Base-by-base conservation (phyloP, 2,888 invertebrate genomes). In the Tineola bisselliella region DNA sequence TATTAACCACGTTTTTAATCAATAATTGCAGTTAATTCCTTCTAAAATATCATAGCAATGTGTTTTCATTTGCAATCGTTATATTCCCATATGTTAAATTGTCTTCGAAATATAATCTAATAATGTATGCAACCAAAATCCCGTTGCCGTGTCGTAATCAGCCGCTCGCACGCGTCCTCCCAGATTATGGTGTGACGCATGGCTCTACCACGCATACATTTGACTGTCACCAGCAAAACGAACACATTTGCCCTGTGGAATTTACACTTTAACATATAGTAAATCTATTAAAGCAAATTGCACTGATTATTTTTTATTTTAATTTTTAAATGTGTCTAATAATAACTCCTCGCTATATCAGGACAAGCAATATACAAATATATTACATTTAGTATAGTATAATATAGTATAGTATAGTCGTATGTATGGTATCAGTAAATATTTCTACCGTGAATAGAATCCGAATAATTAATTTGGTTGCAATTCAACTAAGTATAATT, bases 161-260 rank as follows among this genome's bases (percentile, higher is more conserved):
- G 59, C 59, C 18, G 33, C 31, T 31, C 59, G 25, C 59, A 59
- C 11, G 56, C 19, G 38, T 48, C 48, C 15, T 3, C 18, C 25
- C 56, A 56, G 56, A 18, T 56, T 56, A 56, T 56, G 56, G 56
- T 18, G 56, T 56, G 56, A 56, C 56, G 30, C 56, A 56, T 56
- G 19, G 56, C 56, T 56, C n/a, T 30, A 8, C n/a, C 56, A 19
- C 38, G n/a, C 48, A 48, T 48, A 48, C 48, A 48, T 48, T 48
- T 48, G 18, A 18, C 15, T 48, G 48, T 48, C 48, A 48, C 48
- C 48, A n/a, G 11, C 13, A 48, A 15, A 15, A 48, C 15, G 38
- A 8, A 48, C 18, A 48, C 48, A 13, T n/a, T 48, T 10, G 48
- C 48, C 18, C 1, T 48, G 13, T 48, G 15, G 10, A 48, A 48